These are phyloP conservation scores for Falco naumanni DNA, from an alignment of 2,797 vertebrate genomes.

Conservation along the genomic window DNA sequence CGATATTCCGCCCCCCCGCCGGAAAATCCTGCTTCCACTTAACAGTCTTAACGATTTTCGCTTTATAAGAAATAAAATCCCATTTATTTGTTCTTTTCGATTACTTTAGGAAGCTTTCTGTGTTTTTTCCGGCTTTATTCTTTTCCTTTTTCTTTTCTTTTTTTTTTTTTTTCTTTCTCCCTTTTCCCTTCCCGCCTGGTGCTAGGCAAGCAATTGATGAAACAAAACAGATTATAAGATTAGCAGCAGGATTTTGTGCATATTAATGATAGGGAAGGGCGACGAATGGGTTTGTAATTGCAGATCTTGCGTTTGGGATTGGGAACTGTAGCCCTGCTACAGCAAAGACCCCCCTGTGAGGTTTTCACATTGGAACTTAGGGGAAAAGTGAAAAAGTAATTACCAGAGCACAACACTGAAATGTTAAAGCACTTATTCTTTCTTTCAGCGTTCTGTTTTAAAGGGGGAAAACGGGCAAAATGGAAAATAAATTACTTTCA, in stretches of 20 bases:
- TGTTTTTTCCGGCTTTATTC: conserved; percentile 43
- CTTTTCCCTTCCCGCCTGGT: conserved; percentile 17
- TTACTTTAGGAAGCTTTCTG: conserved; percentile 26
- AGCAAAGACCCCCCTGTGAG: conserved; percentile 62
- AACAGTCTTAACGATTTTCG: background rate
- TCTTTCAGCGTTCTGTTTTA: conserved; percentile 37
- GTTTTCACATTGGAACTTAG: conserved; percentile 63
- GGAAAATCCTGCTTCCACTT: background rate
- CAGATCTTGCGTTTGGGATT: conserved; percentile 46
- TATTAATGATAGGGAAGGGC: conserved; percentile 53
- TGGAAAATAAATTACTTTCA: conserved; percentile 66
- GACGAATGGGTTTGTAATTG: conserved; percentile 60
- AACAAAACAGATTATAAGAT: conserved; percentile 68
- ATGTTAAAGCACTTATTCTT: conserved; percentile 68
- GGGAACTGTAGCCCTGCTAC: conserved; percentile 45
- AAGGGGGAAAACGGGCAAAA: conserved; percentile 27
- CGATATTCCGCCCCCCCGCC: background rate
- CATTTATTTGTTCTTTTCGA: conserved; percentile 26
- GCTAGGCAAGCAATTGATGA: conserved; percentile 58
- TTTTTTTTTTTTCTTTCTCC: background rate
- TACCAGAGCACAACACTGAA: conserved; percentile 63
- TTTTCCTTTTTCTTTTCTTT: background rate
- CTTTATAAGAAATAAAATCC: background rate
- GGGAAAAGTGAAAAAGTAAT: conserved; percentile 69
- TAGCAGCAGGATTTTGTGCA: conserved; percentile 62